Conservation (phyloP, 2,797 vertebrate genomes). For the Acridotheres tristis region DNA sequence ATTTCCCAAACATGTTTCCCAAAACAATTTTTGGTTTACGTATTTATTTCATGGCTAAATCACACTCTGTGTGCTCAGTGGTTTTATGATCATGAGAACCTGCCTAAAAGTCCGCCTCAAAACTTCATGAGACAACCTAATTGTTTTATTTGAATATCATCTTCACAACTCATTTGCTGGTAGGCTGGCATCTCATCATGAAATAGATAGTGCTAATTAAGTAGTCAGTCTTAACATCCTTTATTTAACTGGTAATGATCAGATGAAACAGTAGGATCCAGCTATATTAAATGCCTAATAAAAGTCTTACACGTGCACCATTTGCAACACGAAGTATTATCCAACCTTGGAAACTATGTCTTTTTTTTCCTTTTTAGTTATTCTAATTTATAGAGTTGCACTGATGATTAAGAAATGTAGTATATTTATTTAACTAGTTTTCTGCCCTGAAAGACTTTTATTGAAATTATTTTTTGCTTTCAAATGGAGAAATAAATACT, state of each 20-base stretch:
- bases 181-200: not conserved
- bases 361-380: not conserved
- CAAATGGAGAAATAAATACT: not conserved
- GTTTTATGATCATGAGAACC: not conserved
- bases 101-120: not conserved
- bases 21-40: not conserved
- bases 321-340: not conserved
- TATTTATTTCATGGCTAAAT: not conserved
- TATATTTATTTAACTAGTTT: not conserved
- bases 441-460: not conserved
- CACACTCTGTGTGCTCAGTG: not conserved
- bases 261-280: not conserved
- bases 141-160: not conserved
- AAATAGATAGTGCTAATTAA: slow-evolving; percentile 1
- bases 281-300: not conserved
- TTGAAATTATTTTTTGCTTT: not conserved
- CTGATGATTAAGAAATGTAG: not conserved
- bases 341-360: not conserved
- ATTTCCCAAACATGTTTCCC: not conserved
- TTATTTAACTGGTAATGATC: slow-evolving; percentile 8
- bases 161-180: not conserved
- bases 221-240: not conserved
- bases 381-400: not conserved
- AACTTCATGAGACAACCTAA: not conserved
- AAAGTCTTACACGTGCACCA: not conserved